Percentiles rank a stretch among this genome's conserved stretches.
Conservation (phyloP, 2,888 invertebrate species). For the Eupeodes luniger region DNA sequence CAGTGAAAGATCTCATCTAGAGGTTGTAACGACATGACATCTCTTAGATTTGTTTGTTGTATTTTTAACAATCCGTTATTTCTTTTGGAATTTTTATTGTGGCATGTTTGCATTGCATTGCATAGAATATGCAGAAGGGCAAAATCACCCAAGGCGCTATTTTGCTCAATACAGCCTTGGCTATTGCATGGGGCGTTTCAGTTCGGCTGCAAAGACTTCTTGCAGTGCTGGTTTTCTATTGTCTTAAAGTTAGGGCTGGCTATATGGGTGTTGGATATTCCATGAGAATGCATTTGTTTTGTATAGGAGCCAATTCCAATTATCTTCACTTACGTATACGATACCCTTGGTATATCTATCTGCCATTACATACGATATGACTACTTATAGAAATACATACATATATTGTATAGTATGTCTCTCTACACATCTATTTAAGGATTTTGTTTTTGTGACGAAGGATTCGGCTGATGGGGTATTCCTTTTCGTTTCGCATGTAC, state of each 20-base stretch:
- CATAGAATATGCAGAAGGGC: too few species aligned
- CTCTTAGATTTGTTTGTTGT: too few species aligned
- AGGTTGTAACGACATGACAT: too few species aligned
- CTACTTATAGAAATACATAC: too few species aligned
- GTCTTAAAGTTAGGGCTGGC: slow-evolving; percentile 34
- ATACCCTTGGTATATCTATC: slow-evolving; percentile 20
- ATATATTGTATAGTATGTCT: background rate
- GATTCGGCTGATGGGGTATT: slow-evolving; percentile 39
- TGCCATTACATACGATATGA: background rate
- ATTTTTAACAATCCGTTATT: too few species aligned
- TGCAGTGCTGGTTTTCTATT: slow-evolving; percentile 62
- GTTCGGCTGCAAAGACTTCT: slow-evolving; percentile 1
- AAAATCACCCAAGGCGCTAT: background rate
- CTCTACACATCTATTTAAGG: slow-evolving; percentile 51
- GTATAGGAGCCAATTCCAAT: slow-evolving; percentile 64
- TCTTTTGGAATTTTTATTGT: too few species aligned
- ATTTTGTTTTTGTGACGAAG: slow-evolving; percentile 39
- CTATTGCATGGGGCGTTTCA: background rate
- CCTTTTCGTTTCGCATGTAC: slow-evolving; percentile 32
- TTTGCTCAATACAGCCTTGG: background rate
- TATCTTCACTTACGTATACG: slow-evolving; percentile 47
- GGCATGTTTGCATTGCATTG: too few species aligned
- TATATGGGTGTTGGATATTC: slow-evolving; percentile 43
- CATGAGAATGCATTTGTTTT: slow-evolving; percentile 40
- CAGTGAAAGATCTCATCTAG: background rate